Evolutionary conservation across 2,113 vertebrate species (phyloP).

Genomic region (Hippocampus guttulatus): DNA sequence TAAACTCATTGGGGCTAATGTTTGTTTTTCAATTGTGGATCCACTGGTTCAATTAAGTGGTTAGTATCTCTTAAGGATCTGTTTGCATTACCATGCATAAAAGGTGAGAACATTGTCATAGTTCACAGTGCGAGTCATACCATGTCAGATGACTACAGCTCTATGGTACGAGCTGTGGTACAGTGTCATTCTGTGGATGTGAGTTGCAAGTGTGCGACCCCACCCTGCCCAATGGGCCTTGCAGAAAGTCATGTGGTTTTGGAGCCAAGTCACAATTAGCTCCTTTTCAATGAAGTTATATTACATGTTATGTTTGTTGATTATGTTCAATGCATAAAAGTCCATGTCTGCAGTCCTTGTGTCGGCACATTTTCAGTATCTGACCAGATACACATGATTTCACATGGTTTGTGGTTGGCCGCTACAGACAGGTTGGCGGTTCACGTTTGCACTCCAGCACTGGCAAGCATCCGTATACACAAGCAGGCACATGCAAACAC

Average conservation of each 20-base stretch:
- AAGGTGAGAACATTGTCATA: neutral
- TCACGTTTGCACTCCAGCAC: constrained; percentile 38
- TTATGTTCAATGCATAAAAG: neutral
- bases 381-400: constrained; percentile 10
- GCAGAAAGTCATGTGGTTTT: neutral
- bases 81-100: neutral
- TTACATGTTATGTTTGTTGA: neutral
- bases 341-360: neutral
- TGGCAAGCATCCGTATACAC: constrained; percentile 28
- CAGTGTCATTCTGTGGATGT: neutral
- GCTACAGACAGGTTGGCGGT: constrained; percentile 49
- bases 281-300: neutral
- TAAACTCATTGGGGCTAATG: neutral
- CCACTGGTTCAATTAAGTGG: neutral
- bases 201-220: neutral
- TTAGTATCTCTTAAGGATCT: neutral
- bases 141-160: neutral
- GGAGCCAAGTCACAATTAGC: neutral
- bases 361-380: constrained; percentile 15
- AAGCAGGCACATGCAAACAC: constrained; percentile 43
- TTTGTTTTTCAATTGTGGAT: neutral
- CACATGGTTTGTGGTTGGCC: constrained; percentile 35
- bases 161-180: neutral
- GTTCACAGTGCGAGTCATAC: neutral
- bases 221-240: neutral